Percentiles rank a stretch among this genome's conserved stretches.
Evolutionary conservation across 1,140 invertebrate genomes (phyloP).

Genomic region (Grapholita molesta): DNA sequence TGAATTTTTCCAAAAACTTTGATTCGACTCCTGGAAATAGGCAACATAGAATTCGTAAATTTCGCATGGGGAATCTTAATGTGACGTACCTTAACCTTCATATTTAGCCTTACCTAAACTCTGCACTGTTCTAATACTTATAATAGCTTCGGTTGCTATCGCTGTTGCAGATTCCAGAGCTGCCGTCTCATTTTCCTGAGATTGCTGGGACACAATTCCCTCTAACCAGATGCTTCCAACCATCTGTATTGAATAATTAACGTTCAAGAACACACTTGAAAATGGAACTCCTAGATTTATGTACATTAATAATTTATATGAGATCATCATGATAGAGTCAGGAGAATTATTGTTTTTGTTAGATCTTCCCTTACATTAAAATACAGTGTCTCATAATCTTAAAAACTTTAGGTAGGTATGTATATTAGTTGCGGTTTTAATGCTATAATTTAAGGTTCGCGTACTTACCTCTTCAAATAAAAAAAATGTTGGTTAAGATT

Average conservation of each 20-base stretch:
- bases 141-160: constrained; percentile 85
- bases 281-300: no score
- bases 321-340: no score
- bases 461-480: no score
- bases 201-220: constrained; percentile 28
- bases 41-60: neutral
- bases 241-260: constrained; percentile 22
- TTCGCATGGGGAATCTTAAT: neutral
- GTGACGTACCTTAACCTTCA: neutral
- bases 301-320: no score
- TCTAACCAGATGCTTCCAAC: constrained; percentile 37
- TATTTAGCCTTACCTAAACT: constrained; percentile 74
- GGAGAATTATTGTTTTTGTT: no score
- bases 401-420: no score
- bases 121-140: constrained; percentile 85
- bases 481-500: no score
- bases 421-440: no score
- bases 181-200: constrained; percentile 74
- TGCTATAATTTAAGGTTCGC: no score
- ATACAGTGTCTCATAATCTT: no score
- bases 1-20: constrained; percentile 75
- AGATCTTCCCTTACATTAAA: no score
- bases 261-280: neutral
- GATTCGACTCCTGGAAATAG: constrained; percentile 54
- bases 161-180: constrained; percentile 81